Conservation (phyloP, 2,888 invertebrate species). For the Oligia fasciuncula region DNA sequence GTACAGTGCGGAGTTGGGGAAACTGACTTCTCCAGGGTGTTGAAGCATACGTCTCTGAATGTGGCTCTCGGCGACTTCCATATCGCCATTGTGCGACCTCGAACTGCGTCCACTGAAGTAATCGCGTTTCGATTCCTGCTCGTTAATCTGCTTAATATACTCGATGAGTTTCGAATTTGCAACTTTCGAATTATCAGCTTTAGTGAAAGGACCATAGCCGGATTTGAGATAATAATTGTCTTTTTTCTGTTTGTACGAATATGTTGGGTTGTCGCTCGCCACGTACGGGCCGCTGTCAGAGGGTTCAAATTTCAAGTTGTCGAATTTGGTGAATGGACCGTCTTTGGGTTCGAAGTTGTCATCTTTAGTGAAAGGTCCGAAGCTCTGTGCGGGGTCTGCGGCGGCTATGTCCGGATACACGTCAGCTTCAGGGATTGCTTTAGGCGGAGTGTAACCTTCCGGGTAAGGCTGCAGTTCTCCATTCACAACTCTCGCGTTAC, state of each 20-base stretch:
- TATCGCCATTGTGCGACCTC: conserved; percentile 85
- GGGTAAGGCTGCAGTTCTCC: conserved; percentile 94
- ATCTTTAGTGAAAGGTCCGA: conserved; percentile 91
- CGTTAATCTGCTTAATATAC: conserved; percentile 92
- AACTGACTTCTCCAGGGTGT: conserved; percentile 91
- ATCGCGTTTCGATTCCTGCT: conserved; percentile 91
- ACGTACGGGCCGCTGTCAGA: conserved; percentile 82
- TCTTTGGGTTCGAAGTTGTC: conserved; percentile 90
- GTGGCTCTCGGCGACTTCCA: conserved; percentile 88
- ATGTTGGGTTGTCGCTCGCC: conserved; percentile 80
- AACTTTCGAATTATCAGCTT: conserved; percentile 90
- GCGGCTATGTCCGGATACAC: conserved; percentile 85
- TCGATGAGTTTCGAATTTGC: conserved; percentile 91
- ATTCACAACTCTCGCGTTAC: conserved; percentile 96
- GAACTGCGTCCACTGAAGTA: conserved; percentile 90
- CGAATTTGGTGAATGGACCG: conserved; percentile 91
- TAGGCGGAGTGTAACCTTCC: conserved; percentile 92
- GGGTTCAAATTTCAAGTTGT: conserved; percentile 87
- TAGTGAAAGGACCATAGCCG: conserved; percentile 91
- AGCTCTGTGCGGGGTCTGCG: conserved; percentile 80
- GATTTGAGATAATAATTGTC: conserved; percentile 84
- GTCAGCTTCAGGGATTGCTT: conserved; percentile 90
- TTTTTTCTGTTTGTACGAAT: conserved; percentile 84
- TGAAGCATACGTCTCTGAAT: conserved; percentile 93
- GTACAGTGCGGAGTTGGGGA: conserved; percentile 92